Evolutionary conservation across 2,888 invertebrate species (phyloP).

Genomic region (Auanema freiburgensis): DNA sequence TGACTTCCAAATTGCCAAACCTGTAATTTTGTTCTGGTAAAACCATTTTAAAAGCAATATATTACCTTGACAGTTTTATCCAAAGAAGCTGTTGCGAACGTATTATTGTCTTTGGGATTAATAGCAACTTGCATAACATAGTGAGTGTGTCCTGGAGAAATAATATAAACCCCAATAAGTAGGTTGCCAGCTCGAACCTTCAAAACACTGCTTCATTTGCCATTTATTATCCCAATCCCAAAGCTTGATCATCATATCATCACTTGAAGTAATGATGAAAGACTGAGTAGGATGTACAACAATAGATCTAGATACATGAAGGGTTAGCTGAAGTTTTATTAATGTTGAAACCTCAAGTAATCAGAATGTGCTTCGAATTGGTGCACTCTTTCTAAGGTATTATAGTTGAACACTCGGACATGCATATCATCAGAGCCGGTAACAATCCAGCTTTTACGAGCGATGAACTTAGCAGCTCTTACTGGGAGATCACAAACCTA

Average conservation of each 20-base stretch:
- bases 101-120: constrained; percentile 99
- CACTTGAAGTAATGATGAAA: constrained; percentile 84
- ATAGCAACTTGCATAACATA: constrained; percentile 99
- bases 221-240: constrained; percentile 99
- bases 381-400: constrained; percentile 92
- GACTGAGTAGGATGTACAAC: constrained; percentile 96
- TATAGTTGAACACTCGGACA: constrained; percentile 94
- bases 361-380: constrained; percentile 97
- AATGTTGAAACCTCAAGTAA: constrained; percentile 74
- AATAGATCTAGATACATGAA: constrained; percentile 73
- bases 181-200: constrained; percentile 71
- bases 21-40: constrained; percentile 4
- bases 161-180: neutral
- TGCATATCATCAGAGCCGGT: constrained; percentile 79
- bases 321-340: neutral
- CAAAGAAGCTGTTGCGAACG: constrained; percentile 97
- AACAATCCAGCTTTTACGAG: constrained; percentile 96
- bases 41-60: neutral
- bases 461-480: constrained; percentile 89
- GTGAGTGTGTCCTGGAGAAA: constrained; percentile 77
- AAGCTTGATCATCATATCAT: constrained; percentile 95
- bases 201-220: constrained; percentile 96
- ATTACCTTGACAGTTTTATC: constrained; percentile 88
- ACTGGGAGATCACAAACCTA: constrained; percentile 90
- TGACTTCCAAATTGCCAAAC: constrained; percentile 96